Percentiles rank a stretch among this genome's conserved stretches.
These are phyloP conservation scores for Ctenosaura bakeri DNA, from an alignment of 2,797 vertebrate genomes.

Conservation along the genomic window DNA sequence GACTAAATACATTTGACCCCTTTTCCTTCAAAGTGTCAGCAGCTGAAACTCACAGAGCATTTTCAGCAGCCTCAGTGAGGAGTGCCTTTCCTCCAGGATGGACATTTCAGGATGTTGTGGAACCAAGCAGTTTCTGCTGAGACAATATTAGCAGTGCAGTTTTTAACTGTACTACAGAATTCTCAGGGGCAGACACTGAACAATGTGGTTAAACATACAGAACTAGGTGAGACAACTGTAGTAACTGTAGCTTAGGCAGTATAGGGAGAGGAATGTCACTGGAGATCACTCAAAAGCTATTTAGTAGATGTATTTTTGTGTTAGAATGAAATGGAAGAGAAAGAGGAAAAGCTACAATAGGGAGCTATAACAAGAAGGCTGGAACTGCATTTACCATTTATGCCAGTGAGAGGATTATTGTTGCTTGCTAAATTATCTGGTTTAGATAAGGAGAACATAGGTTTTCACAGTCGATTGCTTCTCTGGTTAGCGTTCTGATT, in stretches of 20 bases:
- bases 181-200: slow-evolving; percentile 10
- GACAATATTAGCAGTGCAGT: background rate
- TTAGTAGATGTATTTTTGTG: slow-evolving; percentile 54
- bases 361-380: slow-evolving; percentile 24
- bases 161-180: background rate
- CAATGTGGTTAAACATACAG: background rate
- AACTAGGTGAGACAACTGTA: background rate
- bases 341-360: background rate
- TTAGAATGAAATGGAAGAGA: slow-evolving; percentile 47
- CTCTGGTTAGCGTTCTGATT: slow-evolving; percentile 32
- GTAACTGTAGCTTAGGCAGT: background rate
- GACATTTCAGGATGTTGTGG: background rate
- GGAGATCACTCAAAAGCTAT: slow-evolving; percentile 48
- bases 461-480: background rate
- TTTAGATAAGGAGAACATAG: slow-evolving; percentile 20
- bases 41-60: background rate
- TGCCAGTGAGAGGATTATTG: background rate
- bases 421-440: slow-evolving; percentile 44
- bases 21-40: background rate
- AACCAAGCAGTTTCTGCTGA: background rate
- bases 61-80: background rate
- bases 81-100: background rate
- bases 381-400: slow-evolving; percentile 48
- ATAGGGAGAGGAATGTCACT: background rate
- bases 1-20: too few relatives aligned